These are phyloP conservation scores for Sebastes hopkinsi DNA, from an alignment of 2,797 vertebrate species.

Conservation along the genomic window DNA sequence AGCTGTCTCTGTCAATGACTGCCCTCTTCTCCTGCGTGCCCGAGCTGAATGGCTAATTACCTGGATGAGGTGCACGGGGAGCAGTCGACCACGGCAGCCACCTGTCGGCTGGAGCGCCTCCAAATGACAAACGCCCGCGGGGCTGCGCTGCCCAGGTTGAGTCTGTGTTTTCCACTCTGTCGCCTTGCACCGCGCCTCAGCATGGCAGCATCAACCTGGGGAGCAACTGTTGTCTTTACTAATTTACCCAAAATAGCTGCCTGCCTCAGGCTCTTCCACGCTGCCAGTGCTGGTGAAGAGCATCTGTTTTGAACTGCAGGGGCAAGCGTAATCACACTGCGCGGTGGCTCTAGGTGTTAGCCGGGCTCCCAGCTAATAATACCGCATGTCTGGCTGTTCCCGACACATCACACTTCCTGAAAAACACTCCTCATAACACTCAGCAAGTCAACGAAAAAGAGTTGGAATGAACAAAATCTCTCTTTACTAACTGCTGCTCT, in stretches of 20 bases:
- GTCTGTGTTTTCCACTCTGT: constrained; percentile 76
- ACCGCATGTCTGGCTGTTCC: constrained; percentile 45
- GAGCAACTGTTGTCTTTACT: constrained; percentile 81
- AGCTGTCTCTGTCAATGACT: constrained; percentile 52
- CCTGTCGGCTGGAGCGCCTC: constrained; percentile 76
- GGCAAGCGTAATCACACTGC: constrained; percentile 66
- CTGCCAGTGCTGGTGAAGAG: constrained; percentile 69
- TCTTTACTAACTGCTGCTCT: constrained; percentile 13
- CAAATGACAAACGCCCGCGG: constrained; percentile 74
- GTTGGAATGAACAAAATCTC: not conserved
- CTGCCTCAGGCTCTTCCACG: constrained; percentile 59
- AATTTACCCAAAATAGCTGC: constrained; percentile 80
- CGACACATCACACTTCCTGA: constrained; percentile 43
- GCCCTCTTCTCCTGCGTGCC: constrained; percentile 46
- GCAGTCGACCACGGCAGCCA: constrained; percentile 65
- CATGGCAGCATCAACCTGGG: constrained; percentile 73
- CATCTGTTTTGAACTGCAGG: constrained; percentile 80
- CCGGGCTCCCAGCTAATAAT: constrained; percentile 56
- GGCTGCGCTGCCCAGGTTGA: constrained; percentile 67
- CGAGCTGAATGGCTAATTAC: constrained; percentile 75
- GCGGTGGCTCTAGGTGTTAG: constrained; percentile 44
- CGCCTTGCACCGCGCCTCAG: constrained; percentile 68
- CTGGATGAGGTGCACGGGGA: constrained; percentile 63
- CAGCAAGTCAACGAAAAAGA: not conserved
- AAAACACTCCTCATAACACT: constrained; percentile 15